Evolutionary conservation across 2,797 vertebrate species (phyloP), one percentile per base, ranked within the genome.

Genomic region (Neostethus bicornis): DNA sequence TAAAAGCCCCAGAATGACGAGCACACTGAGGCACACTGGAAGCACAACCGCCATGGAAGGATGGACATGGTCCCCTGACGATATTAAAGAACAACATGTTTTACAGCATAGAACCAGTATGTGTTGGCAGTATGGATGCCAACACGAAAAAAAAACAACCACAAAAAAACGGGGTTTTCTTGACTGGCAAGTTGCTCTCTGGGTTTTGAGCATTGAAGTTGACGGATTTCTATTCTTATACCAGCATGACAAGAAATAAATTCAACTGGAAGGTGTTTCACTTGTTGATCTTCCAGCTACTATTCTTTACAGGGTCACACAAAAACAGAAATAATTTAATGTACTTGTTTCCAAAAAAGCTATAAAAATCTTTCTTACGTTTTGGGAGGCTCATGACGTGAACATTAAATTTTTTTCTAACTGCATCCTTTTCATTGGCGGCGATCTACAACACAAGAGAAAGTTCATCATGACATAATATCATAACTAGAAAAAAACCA

Each of bases 401-500:
- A 60, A 93, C 49, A 16, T 19, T 51, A 49, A 93, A 93, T 9
- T 23, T 72, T 77, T 84, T 92, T 43, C 90, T 90, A 47, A 92
- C 86, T 3, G 92, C 88, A 66, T 93, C 92, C 32, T 89, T 51
- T 61, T 90, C 61, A 4, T 93, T 83, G 10, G 90, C 91, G 25
- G 91, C 91, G 49, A 93, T 87, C 92, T 93, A 73, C 29, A 46
- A 51, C 13, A 61, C 1, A 57, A 29, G 20, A 61, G 42, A 53
- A 56, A 50, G 1, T 37, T 32, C 0, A 46, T 38, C 6, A 11
- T 29, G 3, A 43, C 4, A 4, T 28, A 11, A 61, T 41, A 13
- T 12, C 8, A 5, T 3, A 28, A 25, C 2, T 17, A 29, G 9
- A 29, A 16, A 4, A 26, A 19, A 29, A n/a, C n/a, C n/a, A n/a